Conservation (phyloP, 2,113 vertebrate genomes). For the Chionis minor region DNA sequence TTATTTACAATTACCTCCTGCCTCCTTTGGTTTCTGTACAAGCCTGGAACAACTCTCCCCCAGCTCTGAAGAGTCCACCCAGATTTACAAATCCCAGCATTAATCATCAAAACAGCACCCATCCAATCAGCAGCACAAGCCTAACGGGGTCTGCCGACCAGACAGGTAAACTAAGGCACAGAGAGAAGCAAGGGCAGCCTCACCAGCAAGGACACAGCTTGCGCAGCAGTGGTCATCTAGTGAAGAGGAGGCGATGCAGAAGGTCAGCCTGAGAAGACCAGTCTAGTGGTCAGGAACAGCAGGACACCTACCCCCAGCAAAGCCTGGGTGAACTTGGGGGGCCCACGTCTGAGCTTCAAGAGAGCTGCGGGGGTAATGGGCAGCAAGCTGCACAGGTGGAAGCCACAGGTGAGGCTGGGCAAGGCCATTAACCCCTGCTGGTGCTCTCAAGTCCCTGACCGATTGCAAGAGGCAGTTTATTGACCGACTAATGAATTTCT, state of each 20-base stretch:
- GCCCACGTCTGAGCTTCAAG: background rate
- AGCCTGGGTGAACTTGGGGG: accelerated
- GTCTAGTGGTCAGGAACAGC: background rate
- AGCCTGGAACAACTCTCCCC: background rate
- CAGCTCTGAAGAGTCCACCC: background rate
- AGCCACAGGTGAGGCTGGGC: background rate
- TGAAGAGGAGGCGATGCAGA: background rate
- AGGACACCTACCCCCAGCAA: background rate
- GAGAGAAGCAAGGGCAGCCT: background rate
- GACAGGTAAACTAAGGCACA: background rate
- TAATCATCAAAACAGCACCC: background rate
- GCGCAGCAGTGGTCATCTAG: accelerated
- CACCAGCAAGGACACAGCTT: accelerated
- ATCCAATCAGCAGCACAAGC: background rate
- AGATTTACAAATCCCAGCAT: background rate
- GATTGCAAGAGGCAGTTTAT: background rate
- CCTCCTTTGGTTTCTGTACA: conserved; percentile 32
- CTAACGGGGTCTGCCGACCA: background rate
- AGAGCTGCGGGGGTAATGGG: background rate
- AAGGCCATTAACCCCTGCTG: background rate
- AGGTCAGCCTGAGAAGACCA: background rate
- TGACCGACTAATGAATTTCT: background rate
- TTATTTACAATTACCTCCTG: conserved; percentile 1
- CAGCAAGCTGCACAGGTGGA: background rate
- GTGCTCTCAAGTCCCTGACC: background rate